phyloP scores from a whole-genome alignment of 1,140 invertebrate species.

The Euwallacea similis region DNA sequence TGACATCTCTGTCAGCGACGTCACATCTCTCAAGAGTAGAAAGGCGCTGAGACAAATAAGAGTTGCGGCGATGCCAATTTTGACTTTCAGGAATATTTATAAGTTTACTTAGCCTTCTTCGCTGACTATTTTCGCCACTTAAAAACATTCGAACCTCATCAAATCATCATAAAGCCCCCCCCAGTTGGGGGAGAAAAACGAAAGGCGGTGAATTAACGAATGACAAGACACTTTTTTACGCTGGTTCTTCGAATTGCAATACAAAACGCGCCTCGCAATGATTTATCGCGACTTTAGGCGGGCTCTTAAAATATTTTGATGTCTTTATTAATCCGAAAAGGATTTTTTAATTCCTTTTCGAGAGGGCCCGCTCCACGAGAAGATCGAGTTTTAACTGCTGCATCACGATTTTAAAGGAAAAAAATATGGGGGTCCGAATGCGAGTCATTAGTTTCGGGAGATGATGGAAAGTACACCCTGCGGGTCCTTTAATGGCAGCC shows the following conservation, averaged over 20 bases:
- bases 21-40: no score
- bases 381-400: constrained; percentile 7
- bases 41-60: no score
- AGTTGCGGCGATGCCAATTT: no score
- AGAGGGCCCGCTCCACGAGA: neutral
- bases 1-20: no score
- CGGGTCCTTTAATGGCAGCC: neutral
- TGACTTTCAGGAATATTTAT: no score
- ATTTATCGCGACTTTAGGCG: constrained; percentile 17
- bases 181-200: neutral
- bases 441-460: constrained; percentile 12
- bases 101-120: no score
- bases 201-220: constrained; percentile 14
- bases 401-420: constrained; percentile 11
- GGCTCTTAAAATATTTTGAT: constrained; percentile 25
- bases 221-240: constrained; percentile 17
- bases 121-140: no score
- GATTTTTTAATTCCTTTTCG: constrained; percentile 11
- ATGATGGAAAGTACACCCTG: neutral
- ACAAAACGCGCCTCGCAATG: constrained; percentile 7
- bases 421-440: constrained; percentile 14
- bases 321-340: constrained; percentile 23
- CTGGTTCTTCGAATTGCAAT: constrained; percentile 17
- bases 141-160: no score
- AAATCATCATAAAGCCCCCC: neutral